Conservation (phyloP, 2,888 invertebrate species). For the Arctia plantaginis region DNA sequence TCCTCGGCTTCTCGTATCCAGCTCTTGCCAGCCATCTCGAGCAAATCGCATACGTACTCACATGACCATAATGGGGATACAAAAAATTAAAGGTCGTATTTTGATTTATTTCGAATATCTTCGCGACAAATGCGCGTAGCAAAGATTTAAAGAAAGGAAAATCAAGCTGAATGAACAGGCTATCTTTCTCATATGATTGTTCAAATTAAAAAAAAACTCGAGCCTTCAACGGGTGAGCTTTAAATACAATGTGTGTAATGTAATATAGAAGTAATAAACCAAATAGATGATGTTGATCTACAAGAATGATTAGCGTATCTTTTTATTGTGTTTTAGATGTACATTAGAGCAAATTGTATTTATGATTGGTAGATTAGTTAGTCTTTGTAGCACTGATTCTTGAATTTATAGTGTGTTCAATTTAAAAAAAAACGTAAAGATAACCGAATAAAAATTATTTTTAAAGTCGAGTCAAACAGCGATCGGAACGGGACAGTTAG, state of each 20-base stretch:
- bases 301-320: neutral
- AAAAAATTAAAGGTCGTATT: no score
- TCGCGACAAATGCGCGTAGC: no score
- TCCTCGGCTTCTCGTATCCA: no score
- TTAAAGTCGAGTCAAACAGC: neutral
- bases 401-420: neutral
- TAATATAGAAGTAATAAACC: neutral
- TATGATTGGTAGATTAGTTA: neutral
- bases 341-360: neutral
- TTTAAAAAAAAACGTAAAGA: neutral
- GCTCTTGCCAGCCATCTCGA: no score
- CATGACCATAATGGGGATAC: no score
- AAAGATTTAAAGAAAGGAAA: no score
- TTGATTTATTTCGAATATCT: no score
- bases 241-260: neutral
- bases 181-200: no score
- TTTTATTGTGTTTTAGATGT: neutral
- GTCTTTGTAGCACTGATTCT: neutral
- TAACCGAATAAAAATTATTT: neutral
- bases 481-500: neutral
- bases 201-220: no score
- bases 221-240: neutral
- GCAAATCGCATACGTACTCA: no score
- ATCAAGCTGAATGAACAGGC: no score
- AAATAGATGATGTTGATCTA: neutral